phyloP scores from a whole-genome alignment of 2,797 vertebrate species.

The Gastrophryne carolinensis region DNA sequence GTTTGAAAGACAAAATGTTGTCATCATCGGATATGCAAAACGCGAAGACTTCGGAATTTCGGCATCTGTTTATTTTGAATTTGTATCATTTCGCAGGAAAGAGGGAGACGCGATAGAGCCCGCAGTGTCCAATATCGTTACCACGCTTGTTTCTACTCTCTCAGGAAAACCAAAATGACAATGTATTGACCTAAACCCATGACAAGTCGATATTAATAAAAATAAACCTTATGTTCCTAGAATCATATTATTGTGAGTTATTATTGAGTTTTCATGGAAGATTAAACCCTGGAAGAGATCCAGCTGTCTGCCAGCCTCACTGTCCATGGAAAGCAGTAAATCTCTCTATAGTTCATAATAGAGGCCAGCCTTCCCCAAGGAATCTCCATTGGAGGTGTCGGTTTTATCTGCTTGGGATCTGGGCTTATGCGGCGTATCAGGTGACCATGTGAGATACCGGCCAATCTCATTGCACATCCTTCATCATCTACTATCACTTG shows the following conservation, averaged over 20 bases:
- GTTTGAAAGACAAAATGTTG: neutral
- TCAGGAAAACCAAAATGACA: conserved; percentile 13
- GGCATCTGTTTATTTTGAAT: neutral
- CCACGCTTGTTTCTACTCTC: neutral
- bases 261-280: conserved; percentile 2
- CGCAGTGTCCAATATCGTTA: neutral
- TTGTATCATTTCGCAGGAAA: neutral
- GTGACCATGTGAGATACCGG: neutral
- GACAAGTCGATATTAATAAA: neutral
- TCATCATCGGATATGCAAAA: neutral
- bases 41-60: neutral
- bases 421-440: neutral
- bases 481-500: neutral
- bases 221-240: conserved; percentile 11
- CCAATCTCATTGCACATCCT: neutral
- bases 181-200: neutral
- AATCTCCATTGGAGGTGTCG: neutral
- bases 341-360: neutral
- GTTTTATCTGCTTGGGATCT: neutral
- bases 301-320: neutral
- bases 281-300: conserved; percentile 1
- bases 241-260: conserved; percentile 5
- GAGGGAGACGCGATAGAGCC: neutral
- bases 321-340: neutral
- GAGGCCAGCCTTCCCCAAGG: neutral